A percentile compares a stretch with the other conserved stretches of the same genome.
Evolutionary conservation across 53 echinoderm and acorn worm genomes (phyloP).

Genomic region (Patiria pectinifera): DNA sequence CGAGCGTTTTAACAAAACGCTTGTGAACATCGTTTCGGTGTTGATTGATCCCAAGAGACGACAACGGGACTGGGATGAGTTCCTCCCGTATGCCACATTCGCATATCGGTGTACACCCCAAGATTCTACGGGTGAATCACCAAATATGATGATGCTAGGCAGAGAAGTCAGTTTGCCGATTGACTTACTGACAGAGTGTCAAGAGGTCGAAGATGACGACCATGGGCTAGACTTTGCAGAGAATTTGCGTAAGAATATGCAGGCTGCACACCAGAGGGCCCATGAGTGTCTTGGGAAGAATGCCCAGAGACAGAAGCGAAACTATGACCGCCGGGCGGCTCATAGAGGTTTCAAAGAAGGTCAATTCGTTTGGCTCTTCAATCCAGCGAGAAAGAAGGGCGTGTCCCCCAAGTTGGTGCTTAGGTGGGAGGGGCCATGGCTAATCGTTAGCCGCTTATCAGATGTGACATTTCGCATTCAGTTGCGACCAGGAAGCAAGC

Average conservation of each 20-base stretch:
- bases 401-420: slow-evolving; percentile 39
- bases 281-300: neutral
- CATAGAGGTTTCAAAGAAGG: slow-evolving; percentile 1
- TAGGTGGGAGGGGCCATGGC: slow-evolving; percentile 55
- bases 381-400: slow-evolving; percentile 17
- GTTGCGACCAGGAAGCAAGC: neutral
- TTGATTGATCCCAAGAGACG: no score
- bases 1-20: slow-evolving; percentile 56
- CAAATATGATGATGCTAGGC: no score
- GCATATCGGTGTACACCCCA: no score
- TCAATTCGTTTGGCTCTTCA: slow-evolving; percentile 32
- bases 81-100: neutral
- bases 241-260: slow-evolving; percentile 1
- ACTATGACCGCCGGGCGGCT: slow-evolving; percentile 24
- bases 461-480: slow-evolving; percentile 34
- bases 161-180: no score
- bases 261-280: neutral
- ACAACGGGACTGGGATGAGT: slow-evolving; percentile 54
- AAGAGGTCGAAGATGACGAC: neutral
- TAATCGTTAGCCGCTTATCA: slow-evolving; percentile 8
- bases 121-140: no score
- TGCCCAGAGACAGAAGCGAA: slow-evolving; percentile 44
- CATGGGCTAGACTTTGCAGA: neutral
- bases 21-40: neutral
- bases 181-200: no score